Evolutionary conservation across 23 tunicate species (phyloP), one percentile per base, ranked within the genome.

Genomic region (Styela plicata): DNA sequence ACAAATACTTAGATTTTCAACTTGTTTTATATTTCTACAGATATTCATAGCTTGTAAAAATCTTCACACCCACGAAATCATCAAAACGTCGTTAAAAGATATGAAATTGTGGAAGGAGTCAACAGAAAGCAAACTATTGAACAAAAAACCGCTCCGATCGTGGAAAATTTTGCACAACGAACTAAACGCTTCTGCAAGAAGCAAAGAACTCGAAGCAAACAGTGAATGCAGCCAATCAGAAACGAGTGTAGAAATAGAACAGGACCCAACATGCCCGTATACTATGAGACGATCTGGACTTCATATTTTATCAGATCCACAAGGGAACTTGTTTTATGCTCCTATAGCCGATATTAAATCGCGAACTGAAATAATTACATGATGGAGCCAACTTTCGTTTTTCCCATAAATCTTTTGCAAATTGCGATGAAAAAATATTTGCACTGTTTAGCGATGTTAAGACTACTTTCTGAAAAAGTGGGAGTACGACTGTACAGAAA

Each of bases 221-320:
- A 34, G 37, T 21, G 36, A 71, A 32, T 19, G 20, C 34, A 21
- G 34, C 34, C 18, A 71, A 32, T 33, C 37, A 3, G 35, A 22
- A 33, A 32, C 36, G 20, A 32, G 34, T 5, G 24, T 33, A 3
- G 31, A 26, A 3, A 34, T 26, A 32, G 36, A 33, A 7, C 77
- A 27, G 17, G 77, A 22, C 5, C 23, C 64, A 26, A 57, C 36
- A 31, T 76, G 81, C 44, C 81, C 66, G 0, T 76, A 76, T 44
- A 76, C 81, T 17, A 76, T 76, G 81, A 70, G 81, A 21, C 81
- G 81, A 18, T 76, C 81, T 0, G 81, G 81, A 21, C 53, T 76
- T 21, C 26, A 76, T 44, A 76, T 76, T 24, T 44, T 76, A 29
- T 76, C 81, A 18, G 81, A 76, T 44, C 81, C 81, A 0, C 30